Evolutionary conservation across 2,888 invertebrate genomes (phyloP).

Genomic region (Sinodicranocentrus sp.): DNA sequence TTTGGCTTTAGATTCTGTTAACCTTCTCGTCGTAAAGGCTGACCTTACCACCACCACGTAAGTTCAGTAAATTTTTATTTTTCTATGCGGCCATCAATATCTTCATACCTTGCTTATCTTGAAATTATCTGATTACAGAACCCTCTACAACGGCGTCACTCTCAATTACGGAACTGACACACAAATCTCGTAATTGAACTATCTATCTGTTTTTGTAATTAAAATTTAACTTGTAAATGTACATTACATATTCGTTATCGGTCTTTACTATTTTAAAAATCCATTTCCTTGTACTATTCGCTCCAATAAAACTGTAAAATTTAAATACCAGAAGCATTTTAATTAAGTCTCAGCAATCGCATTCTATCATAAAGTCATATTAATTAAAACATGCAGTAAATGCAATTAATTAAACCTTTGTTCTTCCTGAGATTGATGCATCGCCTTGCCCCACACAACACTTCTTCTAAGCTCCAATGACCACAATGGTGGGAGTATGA

Average conservation of each 20-base stretch:
- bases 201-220: not conserved
- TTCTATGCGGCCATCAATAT: not conserved
- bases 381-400: no score
- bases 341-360: no score
- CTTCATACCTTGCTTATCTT: not conserved
- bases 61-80: slow-evolving; percentile 40
- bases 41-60: slow-evolving; percentile 69
- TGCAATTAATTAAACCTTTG: no score
- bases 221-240: not conserved
- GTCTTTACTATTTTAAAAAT: slow-evolving; percentile 50
- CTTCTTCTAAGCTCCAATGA: no score
- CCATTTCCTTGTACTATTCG: not conserved
- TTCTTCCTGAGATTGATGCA: no score
- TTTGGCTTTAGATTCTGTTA: slow-evolving; percentile 67
- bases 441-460: no score
- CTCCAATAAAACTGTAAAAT: not conserved
- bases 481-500: no score
- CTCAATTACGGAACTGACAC: slow-evolving; percentile 71
- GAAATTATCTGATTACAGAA: slow-evolving; percentile 41
- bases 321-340: no score
- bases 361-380: no score
- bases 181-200: slow-evolving; percentile 56
- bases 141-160: slow-evolving; percentile 65
- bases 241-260: slow-evolving; percentile 21
- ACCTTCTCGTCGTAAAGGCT: slow-evolving; percentile 67